phyloP scores from a whole-genome alignment of 1,140 invertebrate genomes.

The Calephelis nemesis region DNA sequence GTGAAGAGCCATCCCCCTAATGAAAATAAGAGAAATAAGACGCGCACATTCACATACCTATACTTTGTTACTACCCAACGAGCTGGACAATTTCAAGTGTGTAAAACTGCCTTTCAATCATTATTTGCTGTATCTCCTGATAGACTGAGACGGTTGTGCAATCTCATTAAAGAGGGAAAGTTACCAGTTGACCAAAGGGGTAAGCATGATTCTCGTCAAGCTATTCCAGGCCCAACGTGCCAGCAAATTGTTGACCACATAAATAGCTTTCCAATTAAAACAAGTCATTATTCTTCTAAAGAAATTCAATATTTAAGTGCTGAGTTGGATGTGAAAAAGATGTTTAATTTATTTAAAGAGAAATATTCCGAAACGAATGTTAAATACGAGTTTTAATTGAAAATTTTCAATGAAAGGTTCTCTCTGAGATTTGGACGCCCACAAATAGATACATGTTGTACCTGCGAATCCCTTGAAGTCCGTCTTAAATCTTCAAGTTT shows the following conservation, averaged over 20 bases:
- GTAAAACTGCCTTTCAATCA: conserved; percentile 6
- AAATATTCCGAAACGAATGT: neutral
- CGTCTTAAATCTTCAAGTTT: conserved; percentile 17
- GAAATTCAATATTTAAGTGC: neutral
- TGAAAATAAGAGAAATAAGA: neutral
- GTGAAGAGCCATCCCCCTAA: neutral
- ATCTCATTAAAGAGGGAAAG: conserved; percentile 19
- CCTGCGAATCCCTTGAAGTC: conserved; percentile 16
- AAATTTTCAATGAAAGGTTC: conserved; percentile 16
- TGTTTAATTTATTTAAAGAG: neutral
- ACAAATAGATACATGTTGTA: conserved; percentile 21
- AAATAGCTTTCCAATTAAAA: neutral
- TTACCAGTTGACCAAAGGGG: conserved; percentile 21
- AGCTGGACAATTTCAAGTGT: neutral
- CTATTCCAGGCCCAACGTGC: conserved; percentile 5
- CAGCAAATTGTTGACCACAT: neutral
- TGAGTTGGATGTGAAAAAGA: conserved; percentile 1
- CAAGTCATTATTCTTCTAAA: neutral
- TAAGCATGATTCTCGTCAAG: neutral
- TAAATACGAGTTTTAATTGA: conserved; percentile 9
- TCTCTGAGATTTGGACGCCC: conserved; percentile 23
- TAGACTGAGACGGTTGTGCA: conserved; percentile 14
- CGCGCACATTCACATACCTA: no score
- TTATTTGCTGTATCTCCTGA: conserved; percentile 14
- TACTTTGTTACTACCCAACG: neutral